phyloP scores from a whole-genome alignment of 1,140 invertebrate species.

The Eueides isabella region DNA sequence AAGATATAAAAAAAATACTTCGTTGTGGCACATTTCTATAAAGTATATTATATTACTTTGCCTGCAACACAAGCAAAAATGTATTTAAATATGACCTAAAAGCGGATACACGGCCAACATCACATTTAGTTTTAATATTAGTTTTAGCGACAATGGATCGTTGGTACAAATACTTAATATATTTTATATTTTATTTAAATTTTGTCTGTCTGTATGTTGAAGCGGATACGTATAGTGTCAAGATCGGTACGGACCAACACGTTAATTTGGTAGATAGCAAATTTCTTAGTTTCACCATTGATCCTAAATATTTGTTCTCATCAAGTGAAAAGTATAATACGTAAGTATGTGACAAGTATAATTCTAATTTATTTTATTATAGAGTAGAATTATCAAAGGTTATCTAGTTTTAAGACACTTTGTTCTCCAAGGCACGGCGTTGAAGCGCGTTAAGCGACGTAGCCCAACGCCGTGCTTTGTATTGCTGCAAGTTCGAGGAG shows the following conservation, averaged over 20 bases:
- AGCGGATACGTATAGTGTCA: slow-evolving; percentile 58
- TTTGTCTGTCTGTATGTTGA: slow-evolving; percentile 19
- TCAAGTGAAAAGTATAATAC: slow-evolving; percentile 59
- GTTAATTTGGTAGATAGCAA: slow-evolving; percentile 81
- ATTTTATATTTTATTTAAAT: slow-evolving; percentile 19
- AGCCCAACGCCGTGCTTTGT: too few species aligned
- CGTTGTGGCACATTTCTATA: not conserved
- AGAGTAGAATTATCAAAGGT: too few species aligned
- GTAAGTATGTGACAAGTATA: too few species aligned
- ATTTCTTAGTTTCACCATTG: slow-evolving; percentile 86
- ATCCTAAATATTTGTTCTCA: slow-evolving; percentile 79
- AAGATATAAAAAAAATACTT: too few species aligned
- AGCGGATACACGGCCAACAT: slow-evolving; percentile 7
- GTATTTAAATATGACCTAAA: slow-evolving; percentile 17
- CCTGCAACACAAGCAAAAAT: slow-evolving; percentile 18
- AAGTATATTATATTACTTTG: not conserved
- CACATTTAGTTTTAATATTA: slow-evolving; percentile 4
- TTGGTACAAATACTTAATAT: slow-evolving; percentile 25
- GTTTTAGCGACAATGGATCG: slow-evolving; percentile 18
- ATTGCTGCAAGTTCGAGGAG: too few species aligned
- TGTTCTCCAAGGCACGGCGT: too few species aligned
- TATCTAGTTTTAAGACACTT: too few species aligned
- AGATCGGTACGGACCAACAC: slow-evolving; percentile 68
- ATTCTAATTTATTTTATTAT: slow-evolving; percentile 20
- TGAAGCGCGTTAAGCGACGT: too few species aligned